These are phyloP conservation scores for Tachuris rubrigastra DNA, from an alignment of 2,113 vertebrate genomes.

Conservation along the genomic window DNA sequence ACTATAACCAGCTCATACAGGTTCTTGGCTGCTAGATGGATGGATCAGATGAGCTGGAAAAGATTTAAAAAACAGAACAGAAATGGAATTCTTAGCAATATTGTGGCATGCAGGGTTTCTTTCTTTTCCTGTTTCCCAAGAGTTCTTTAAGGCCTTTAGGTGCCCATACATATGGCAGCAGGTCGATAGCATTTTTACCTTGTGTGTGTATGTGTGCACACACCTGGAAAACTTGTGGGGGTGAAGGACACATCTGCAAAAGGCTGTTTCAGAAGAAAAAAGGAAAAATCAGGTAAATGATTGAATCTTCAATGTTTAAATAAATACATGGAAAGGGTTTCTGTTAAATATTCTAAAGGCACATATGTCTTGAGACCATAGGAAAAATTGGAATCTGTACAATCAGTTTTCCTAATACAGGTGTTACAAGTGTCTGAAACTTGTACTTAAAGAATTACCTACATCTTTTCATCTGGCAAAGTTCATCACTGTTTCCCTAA, in stretches of 20 bases:
- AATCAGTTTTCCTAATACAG: neutral
- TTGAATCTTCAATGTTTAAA: neutral
- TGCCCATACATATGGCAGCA: neutral
- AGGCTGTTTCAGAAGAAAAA: neutral
- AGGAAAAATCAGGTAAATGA: neutral
- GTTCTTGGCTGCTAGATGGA: neutral
- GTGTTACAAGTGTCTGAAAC: neutral
- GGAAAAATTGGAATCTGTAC: neutral
- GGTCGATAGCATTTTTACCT: neutral
- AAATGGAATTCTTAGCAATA: neutral
- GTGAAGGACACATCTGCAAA: neutral
- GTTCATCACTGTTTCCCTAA: neutral
- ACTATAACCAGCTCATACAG: slow-evolving; percentile 15
- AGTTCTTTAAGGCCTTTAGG: neutral
- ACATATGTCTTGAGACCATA: neutral
- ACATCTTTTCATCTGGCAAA: neutral
- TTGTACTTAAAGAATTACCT: neutral
- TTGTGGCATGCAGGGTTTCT: neutral
- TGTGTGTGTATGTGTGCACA: neutral
- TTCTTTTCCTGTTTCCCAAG: neutral
- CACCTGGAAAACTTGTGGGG: neutral
- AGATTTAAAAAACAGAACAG: neutral
- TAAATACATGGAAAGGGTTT: neutral
- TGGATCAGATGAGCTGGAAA: slow-evolving; percentile 47
- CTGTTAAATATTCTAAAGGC: neutral